Evolutionary conservation across 2,113 vertebrate species (phyloP).

Genomic region (Choloepus hoffmanni): DNA sequence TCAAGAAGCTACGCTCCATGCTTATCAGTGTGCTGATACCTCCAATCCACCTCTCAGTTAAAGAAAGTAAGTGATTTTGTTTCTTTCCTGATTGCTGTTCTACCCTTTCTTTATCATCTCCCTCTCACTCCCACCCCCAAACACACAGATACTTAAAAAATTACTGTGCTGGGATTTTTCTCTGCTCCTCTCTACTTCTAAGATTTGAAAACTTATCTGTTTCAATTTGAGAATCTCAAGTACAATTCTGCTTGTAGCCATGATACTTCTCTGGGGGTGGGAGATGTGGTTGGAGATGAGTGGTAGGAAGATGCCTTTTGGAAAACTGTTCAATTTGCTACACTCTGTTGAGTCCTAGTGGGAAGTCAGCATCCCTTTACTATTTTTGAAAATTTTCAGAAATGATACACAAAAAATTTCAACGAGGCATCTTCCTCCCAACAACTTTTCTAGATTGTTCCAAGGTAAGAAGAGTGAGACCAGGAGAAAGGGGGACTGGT

Average conservation of each 20-base stretch:
- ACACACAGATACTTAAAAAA: neutral
- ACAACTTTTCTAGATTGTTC: constrained; percentile 37
- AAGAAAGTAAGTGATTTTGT: neutral
- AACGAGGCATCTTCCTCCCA: constrained; percentile 51
- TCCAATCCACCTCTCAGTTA: neutral
- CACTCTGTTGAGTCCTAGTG: constrained; percentile 58
- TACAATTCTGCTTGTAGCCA: neutral
- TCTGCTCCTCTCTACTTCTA: neutral
- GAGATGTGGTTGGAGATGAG: constrained; percentile 75
- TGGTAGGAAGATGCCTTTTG: constrained; percentile 84
- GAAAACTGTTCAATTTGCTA: constrained; percentile 81
- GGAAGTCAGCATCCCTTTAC: constrained; percentile 65
- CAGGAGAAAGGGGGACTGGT: neutral
- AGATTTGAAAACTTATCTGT: constrained; percentile 21
- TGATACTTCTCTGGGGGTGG: constrained; percentile 30
- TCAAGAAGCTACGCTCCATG: neutral
- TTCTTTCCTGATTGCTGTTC: neutral
- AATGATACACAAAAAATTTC: constrained; percentile 68
- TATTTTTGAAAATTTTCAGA: constrained; percentile 82
- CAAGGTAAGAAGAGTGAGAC: neutral
- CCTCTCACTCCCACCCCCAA: too few species aligned
- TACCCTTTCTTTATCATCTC: neutral
- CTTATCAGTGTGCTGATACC: neutral
- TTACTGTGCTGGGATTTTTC: neutral
- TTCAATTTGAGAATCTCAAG: constrained; percentile 17